Base-by-base conservation (phyloP, 2,888 invertebrate species). In the Antheraea assamensis region DNA sequence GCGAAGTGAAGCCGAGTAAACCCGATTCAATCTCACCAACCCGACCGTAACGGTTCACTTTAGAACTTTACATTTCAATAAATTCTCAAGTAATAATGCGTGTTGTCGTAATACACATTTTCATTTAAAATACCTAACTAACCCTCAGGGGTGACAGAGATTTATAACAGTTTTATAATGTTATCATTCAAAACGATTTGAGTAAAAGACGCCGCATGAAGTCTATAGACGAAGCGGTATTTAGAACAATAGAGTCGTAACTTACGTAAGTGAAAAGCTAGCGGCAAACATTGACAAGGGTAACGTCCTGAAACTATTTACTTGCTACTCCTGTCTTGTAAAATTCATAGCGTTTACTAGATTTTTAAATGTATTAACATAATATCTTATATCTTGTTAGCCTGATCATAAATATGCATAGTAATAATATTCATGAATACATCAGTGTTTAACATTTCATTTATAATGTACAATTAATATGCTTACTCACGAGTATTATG, bases 231-330 rank as follows among this genome's bases (percentile, higher is more conserved):
- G 79, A 76, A 77, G 76, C 78, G 85, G 83, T 84, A 85, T 85
- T 85, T 82, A 79, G 84, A 88, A 90, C 89, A 90, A 90, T 90
- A 87, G 89, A 77, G 80, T 83, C 82, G 87, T 90, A 90, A 90
- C 85, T 90, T 64, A 35, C 35, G n/a, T 84, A 85, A 86, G 87
- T 88, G 89, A 89, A 90, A 90, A 88, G 88, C 89, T 88, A 85
- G 82, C 87, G 61, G 13, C n/a, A n/a, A 17, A 15, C 58, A 86
- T 86, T 90, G 90, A 90, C 89, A 89, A 85, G 90, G 89, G 88
- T 90, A 89, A 90, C 82, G 88, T 88, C 88, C 88, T 88, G 82
- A 77, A 82, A 85, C 87, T 90, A 88, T 90, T 90, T 88, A 85
- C 82, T 85, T 83, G 80, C 78, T 79, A 78, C 82, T 80, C 82